Conservation (phyloP, 53 echinoderm and acorn worm genomes). For the Actinopyga echinites region DNA sequence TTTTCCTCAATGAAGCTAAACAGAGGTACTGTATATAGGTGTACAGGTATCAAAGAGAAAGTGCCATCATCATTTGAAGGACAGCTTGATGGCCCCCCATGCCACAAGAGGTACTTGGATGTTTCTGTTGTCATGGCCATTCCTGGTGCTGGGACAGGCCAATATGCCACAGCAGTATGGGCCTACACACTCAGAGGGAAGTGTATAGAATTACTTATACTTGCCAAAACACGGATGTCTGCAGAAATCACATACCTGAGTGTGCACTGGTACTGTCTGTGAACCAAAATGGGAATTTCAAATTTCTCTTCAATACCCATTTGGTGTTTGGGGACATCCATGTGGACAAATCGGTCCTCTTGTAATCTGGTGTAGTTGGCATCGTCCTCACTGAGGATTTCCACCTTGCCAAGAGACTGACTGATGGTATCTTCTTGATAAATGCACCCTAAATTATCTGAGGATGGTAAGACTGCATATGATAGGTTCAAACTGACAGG, state of each 20-base stretch:
- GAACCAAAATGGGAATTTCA: conserved; percentile 62
- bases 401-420: background rate
- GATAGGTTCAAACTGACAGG: background rate
- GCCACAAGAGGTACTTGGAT: too few species aligned
- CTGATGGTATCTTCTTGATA: background rate
- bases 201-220: too few species aligned
- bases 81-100: too few species aligned
- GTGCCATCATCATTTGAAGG: too few species aligned
- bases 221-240: background rate
- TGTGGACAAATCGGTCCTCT: conserved; percentile 64
- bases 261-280: conserved; percentile 51
- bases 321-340: conserved; percentile 56
- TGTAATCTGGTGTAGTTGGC: conserved; percentile 29
- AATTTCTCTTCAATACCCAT: conserved; percentile 56
- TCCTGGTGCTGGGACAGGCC: too few species aligned
- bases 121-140: too few species aligned
- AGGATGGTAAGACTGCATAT: background rate
- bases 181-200: too few species aligned
- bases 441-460: conserved; percentile 1
- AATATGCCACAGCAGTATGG: too few species aligned
- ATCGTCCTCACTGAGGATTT: background rate
- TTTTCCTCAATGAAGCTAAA: too few species aligned
- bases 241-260: conserved; percentile 54
- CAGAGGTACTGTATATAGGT: too few species aligned
- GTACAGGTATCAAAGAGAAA: too few species aligned